phyloP scores from a whole-genome alignment of 2,113 vertebrate species.

The Catharus fuscescens region DNA sequence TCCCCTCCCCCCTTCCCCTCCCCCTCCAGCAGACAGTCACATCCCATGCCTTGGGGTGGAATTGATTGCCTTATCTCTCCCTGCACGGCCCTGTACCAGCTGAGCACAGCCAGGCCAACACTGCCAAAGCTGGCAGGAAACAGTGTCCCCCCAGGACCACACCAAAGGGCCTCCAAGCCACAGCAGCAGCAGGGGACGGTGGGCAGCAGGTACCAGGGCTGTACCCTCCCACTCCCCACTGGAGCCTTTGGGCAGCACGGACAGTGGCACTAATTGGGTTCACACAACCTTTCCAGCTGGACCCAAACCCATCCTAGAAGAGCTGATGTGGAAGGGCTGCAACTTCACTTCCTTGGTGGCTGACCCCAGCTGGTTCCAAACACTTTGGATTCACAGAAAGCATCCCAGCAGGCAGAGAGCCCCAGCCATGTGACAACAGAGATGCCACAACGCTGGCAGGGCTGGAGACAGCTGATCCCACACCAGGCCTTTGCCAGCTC shows the following conservation, averaged over 20 bases:
- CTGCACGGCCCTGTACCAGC: not conserved
- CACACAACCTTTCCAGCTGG: not conserved
- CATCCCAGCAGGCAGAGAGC: not conserved
- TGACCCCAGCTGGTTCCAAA: not conserved
- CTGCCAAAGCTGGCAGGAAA: not conserved
- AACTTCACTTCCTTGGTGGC: not conserved
- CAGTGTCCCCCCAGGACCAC: accelerated
- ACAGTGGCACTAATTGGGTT: accelerated
- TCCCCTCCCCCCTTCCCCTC: not conserved
- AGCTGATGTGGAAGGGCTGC: not conserved
- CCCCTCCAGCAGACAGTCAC: not conserved
- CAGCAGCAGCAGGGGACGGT: not conserved
- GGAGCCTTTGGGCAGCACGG: not conserved
- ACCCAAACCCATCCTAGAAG: not conserved
- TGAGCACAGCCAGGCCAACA: not conserved
- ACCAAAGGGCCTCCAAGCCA: not conserved
- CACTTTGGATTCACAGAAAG: not conserved
- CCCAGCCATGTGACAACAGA: accelerated
- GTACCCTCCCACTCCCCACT: not conserved
- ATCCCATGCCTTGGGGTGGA: not conserved
- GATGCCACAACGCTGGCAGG: not conserved
- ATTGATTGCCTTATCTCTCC: not conserved
- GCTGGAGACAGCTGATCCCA: not conserved
- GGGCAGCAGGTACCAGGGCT: not conserved
- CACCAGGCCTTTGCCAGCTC: not conserved